Base-by-base conservation (phyloP, 2,888 invertebrate genomes). In the Luperina testacea region DNA sequence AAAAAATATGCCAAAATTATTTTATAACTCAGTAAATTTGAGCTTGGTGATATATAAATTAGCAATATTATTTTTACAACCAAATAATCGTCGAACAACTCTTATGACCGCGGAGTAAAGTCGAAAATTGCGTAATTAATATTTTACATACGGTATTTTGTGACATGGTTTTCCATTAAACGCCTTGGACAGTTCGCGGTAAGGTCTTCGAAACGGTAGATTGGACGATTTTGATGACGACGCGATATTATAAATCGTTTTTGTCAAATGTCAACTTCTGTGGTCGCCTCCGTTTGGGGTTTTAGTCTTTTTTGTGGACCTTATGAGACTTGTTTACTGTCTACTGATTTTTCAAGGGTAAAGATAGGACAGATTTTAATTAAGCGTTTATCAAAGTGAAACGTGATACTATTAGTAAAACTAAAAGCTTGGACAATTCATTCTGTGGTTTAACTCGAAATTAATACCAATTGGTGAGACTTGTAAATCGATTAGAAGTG, bases 201-300 rank as follows among this genome's bases (percentile, higher is more conserved):
- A 96, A 94, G 93, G 93, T 94, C 94, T 92, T 92, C 93, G 92
- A 94, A 94, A 96, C 96, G 96, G 96, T 96, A 96, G 96, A 92
- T 92, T 95, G 95, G 92, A 92, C 95, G 94, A 96, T 96, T 95
- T 96, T 84, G 96, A 97, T 97, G 93, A 91, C 89, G 91, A 87
- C 76, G 76, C 90, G 96, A 96, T 96, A 95, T 91, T 91, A 88
- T 89, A 90, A 92, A 92, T 93, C 93, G 94, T 95, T 96, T 96
- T 96, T 96, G 96, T 96, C 96, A 96, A 96, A 96, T 96, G 96
- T 96, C 96, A 96, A 97, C 96, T 95, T 94, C 95, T 96, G 95
- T 94, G 95, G 95, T 93, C 94, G 94, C 94, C 92, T 91, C 91
- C 88, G 92, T 92, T 92, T 89, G 82, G 82, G 61, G 67, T 53